Evolutionary conservation across 1,140 invertebrate species (phyloP).

Genomic region (Maniola jurtina): DNA sequence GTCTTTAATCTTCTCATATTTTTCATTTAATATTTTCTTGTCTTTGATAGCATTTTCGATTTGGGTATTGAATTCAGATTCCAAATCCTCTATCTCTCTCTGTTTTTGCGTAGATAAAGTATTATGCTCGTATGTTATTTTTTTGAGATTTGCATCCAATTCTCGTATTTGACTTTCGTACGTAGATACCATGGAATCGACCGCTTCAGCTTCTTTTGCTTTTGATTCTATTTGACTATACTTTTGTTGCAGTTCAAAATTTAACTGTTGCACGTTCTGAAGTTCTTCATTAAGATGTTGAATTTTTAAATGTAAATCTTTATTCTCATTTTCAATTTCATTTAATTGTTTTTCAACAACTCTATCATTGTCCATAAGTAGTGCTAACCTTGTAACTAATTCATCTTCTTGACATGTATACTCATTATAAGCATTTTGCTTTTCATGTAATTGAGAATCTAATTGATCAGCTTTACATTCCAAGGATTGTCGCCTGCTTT

Average conservation of each 20-base stretch:
- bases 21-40: conserved; percentile 76
- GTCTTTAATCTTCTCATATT: conserved; percentile 78
- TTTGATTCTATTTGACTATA: conserved; percentile 50
- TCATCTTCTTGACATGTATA: conserved; percentile 79
- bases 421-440: conserved; percentile 77
- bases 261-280: conserved; percentile 54
- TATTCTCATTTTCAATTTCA: conserved; percentile 79
- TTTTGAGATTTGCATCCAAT: conserved; percentile 77
- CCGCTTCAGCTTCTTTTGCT: conserved; percentile 50
- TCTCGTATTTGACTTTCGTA: conserved; percentile 60
- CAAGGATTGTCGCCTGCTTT: conserved; percentile 77
- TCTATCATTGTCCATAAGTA: conserved; percentile 80
- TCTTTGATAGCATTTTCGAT: conserved; percentile 79
- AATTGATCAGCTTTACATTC: conserved; percentile 79
- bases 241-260: conserved; percentile 59
- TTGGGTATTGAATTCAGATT: conserved; percentile 81
- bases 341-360: conserved; percentile 79
- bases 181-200: conserved; percentile 49
- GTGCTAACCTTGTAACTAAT: conserved; percentile 75
- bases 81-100: conserved; percentile 80
- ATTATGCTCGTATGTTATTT: conserved; percentile 77
- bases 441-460: conserved; percentile 78
- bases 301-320: conserved; percentile 78
- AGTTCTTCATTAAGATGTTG: conserved; percentile 68
- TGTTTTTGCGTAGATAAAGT: conserved; percentile 74